Conservation (phyloP, 2,797 vertebrate species). For the Cheirogaleus major region DNA sequence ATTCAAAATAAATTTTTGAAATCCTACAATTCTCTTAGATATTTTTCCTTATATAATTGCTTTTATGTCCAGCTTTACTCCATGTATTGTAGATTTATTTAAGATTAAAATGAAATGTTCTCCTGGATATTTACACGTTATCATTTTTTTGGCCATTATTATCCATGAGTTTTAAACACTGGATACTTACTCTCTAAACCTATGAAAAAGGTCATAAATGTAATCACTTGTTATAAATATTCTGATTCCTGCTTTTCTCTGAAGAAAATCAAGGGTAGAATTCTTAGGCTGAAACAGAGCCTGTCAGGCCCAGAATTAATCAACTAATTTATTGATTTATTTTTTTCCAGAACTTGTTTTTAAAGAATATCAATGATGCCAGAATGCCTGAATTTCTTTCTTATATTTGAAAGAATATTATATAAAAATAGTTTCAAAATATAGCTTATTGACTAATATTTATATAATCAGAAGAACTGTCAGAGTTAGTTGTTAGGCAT, state of each 20-base stretch:
- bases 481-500: not conserved
- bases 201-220: not conserved
- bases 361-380: not conserved
- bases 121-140: not conserved
- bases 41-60: not conserved
- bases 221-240: not conserved
- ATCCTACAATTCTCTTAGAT: not conserved
- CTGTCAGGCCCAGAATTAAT: not conserved
- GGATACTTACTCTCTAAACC: constrained; percentile 35
- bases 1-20: not conserved
- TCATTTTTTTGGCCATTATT: not conserved
- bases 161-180: not conserved
- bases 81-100: not conserved
- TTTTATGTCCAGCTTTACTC: not conserved
- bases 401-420: not conserved
- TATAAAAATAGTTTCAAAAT: not conserved
- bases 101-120: constrained; percentile 10
- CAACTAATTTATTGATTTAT: not conserved
- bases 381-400: not conserved
- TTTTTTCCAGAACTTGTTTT: not conserved
- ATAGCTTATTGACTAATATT: not conserved
- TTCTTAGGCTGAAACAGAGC: not conserved
- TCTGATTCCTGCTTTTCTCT: not conserved
- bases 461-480: not conserved
- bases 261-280: not conserved